These are phyloP conservation scores for Drosophila neoperkinsi DNA, from an alignment of 2,888 invertebrate species.

Conservation along the genomic window DNA sequence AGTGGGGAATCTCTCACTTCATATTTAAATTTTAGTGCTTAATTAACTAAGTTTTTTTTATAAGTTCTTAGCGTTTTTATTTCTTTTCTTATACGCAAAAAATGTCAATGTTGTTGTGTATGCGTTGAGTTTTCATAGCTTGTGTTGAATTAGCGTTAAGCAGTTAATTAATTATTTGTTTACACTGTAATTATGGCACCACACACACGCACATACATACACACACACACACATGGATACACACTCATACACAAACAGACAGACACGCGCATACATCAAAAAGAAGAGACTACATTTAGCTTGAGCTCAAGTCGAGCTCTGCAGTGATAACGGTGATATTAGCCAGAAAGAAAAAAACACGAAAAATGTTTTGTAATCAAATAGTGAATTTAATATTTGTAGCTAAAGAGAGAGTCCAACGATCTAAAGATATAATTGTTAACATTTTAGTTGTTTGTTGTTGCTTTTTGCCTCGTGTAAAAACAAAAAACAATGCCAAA, in stretches of 20 bases:
- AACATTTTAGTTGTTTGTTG: slow-evolving; percentile 62
- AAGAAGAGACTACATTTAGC: slow-evolving; percentile 70
- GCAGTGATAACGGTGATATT: slow-evolving; percentile 79
- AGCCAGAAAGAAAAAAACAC: slow-evolving; percentile 59
- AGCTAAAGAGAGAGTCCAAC: slow-evolving; percentile 59
- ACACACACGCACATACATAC: slow-evolving; percentile 15
- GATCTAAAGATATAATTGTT: slow-evolving; percentile 62
- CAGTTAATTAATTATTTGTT: slow-evolving; percentile 66
- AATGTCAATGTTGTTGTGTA: slow-evolving; percentile 49
- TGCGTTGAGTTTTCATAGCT: slow-evolving; percentile 46
- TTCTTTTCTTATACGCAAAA: slow-evolving; percentile 40
- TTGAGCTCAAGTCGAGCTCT: slow-evolving; percentile 65
- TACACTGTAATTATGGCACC: slow-evolving; percentile 43
- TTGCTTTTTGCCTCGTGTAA: slow-evolving; percentile 43
- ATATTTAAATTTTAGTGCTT: slow-evolving; percentile 69
- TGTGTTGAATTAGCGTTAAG: slow-evolving; percentile 63
- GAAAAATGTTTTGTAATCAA: slow-evolving; percentile 64
- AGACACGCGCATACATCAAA: slow-evolving; percentile 15
- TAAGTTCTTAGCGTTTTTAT: slow-evolving; percentile 57
- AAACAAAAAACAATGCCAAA: slow-evolving; percentile 55
- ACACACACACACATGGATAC: slow-evolving; percentile 2
- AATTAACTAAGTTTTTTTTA: slow-evolving; percentile 60
- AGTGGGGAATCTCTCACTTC: slow-evolving; percentile 68
- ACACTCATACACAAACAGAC: slow-evolving; percentile 12
- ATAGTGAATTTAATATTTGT: slow-evolving; percentile 70